Evolutionary conservation across 2,888 invertebrate genomes (phyloP).

Genomic region (Eupeodes luniger): DNA sequence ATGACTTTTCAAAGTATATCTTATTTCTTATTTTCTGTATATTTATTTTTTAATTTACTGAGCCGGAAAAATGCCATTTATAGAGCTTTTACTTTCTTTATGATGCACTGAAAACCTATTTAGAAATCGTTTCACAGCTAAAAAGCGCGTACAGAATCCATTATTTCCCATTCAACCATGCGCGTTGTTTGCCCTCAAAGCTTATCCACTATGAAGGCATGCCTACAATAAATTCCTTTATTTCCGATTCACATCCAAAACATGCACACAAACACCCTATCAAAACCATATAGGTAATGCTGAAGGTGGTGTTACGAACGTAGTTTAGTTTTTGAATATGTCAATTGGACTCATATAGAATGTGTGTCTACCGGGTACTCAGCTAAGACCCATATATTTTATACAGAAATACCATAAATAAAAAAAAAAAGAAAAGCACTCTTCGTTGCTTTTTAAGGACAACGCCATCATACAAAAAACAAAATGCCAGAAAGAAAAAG

Average conservation of each 20-base stretch:
- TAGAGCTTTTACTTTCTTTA: not conserved
- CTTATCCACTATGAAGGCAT: not conserved
- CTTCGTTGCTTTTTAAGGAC: conserved; percentile 33
- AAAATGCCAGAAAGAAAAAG: not conserved
- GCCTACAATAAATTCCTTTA: conserved; percentile 18
- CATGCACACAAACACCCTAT: not conserved
- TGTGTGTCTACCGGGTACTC: not conserved
- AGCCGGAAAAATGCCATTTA: not conserved
- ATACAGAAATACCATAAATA: not conserved
- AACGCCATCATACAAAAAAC: not conserved
- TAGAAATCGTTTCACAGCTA: not conserved
- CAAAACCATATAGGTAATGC: no score
- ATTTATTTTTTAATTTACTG: not conserved
- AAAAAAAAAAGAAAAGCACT: conserved; percentile 11
- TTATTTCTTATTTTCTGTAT: no score
- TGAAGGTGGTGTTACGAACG: not conserved
- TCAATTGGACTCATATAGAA: conserved; percentile 26
- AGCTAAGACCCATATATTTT: conserved; percentile 1
- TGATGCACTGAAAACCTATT: not conserved
- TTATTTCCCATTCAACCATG: conserved; percentile 11
- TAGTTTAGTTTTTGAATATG: conserved; percentile 27
- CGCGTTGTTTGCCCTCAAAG: conserved; percentile 17
- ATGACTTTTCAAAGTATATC: no score
- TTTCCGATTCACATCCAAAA: conserved; percentile 24
- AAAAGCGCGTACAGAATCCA: not conserved